These are phyloP conservation scores for Pachyrhynchus sulphureomaculatus DNA, from an alignment of 1,140 invertebrate genomes.

Conservation along the genomic window DNA sequence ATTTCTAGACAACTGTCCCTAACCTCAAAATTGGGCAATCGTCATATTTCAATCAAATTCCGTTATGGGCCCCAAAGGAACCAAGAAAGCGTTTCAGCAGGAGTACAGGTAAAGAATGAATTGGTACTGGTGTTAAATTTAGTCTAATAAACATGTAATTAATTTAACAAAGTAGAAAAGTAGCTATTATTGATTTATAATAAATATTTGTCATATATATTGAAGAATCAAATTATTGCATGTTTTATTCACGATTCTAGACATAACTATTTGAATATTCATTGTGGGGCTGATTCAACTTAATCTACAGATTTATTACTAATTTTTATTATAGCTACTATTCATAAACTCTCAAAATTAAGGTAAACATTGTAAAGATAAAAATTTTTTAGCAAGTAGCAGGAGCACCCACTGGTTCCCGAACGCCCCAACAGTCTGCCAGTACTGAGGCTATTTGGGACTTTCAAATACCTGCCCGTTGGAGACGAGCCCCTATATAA, in stretches of 20 bases:
- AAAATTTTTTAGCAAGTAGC: too few species aligned
- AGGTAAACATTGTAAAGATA: too few species aligned
- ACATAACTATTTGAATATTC: too few species aligned
- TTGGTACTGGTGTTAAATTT: background rate
- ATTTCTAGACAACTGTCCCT: conserved; percentile 34
- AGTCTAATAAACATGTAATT: background rate
- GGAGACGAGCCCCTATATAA: conserved; percentile 36
- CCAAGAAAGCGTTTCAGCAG: background rate
- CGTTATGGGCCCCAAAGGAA: conserved; percentile 39
- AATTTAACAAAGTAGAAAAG: background rate
- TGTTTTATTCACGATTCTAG: too few species aligned
- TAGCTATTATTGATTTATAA: background rate
- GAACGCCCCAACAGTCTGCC: background rate
- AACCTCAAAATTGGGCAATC: conserved; percentile 26
- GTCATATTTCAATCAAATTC: conserved; percentile 45
- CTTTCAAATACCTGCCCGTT: conserved; percentile 44
- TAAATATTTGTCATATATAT: too few species aligned
- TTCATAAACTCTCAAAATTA: too few species aligned
- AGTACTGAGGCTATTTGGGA: conserved; percentile 41
- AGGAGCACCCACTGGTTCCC: too few species aligned
- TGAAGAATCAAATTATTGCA: too few species aligned
- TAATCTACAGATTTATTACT: too few species aligned
- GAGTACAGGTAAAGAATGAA: conserved; percentile 1
- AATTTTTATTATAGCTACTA: too few species aligned
- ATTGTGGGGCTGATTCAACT: too few species aligned